phyloP scores from a whole-genome alignment of 2,888 invertebrate species.

The Leptinotarsa haldemani region DNA sequence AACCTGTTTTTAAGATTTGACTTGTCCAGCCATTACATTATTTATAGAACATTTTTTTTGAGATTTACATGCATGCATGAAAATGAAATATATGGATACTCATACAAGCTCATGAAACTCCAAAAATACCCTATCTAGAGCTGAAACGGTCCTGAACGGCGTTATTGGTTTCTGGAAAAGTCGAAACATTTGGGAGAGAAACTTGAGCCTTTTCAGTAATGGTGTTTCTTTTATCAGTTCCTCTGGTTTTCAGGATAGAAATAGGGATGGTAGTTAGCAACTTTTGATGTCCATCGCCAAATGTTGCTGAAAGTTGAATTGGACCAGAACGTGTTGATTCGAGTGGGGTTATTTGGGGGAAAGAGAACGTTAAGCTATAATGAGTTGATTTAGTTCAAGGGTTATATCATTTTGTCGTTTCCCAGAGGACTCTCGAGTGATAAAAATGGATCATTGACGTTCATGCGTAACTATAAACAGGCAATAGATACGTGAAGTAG shows the following conservation, averaged over 20 bases:
- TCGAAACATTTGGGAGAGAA: slow-evolving; percentile 47
- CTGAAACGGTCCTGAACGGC: slow-evolving; percentile 22
- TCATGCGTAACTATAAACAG: background rate
- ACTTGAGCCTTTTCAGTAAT: slow-evolving; percentile 54
- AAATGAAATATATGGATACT: too few relatives aligned
- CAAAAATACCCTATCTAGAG: background rate
- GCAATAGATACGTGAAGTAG: background rate
- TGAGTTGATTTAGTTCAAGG: background rate
- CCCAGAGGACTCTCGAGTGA: background rate
- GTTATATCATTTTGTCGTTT: background rate
- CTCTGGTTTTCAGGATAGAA: slow-evolving; percentile 59
- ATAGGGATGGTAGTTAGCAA: slow-evolving; percentile 58
- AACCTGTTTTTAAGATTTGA: too few relatives aligned
- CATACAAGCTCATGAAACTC: background rate
- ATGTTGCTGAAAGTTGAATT: slow-evolving; percentile 20
- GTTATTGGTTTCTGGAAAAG: slow-evolving; percentile 42
- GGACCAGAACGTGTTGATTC: slow-evolving; percentile 22
- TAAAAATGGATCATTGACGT: background rate
- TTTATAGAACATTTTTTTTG: too few relatives aligned
- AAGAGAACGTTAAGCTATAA: slow-evolving; percentile 12
- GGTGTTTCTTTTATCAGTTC: slow-evolving; percentile 62
- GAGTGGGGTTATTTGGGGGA: slow-evolving; percentile 8
- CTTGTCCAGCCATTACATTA: too few relatives aligned
- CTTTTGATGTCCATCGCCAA: slow-evolving; percentile 47
- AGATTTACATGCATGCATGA: too few relatives aligned